A percentile compares a stretch with the other conserved stretches of the same genome.
Conservation (phyloP, 2,888 invertebrate species). For the Synanthedon vespiformis region DNA sequence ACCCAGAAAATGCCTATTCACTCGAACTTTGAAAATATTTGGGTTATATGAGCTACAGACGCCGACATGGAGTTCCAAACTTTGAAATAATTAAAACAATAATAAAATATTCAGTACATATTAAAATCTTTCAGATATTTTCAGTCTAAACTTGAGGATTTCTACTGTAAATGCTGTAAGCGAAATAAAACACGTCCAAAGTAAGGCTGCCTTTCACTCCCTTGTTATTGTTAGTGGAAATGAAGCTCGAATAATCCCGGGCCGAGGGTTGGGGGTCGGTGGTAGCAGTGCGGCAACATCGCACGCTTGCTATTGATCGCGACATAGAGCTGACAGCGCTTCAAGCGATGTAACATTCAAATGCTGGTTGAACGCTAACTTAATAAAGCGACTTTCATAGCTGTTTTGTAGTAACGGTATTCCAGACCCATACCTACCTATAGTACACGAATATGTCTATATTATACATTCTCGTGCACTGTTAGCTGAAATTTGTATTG, state of each 20-base stretch:
- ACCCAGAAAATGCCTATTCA: too few species aligned
- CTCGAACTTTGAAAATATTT: too few species aligned
- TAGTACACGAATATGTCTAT: background rate
- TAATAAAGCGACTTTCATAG: constrained; percentile 11
- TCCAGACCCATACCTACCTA: background rate
- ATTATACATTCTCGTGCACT: too few species aligned
- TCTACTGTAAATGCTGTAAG: too few species aligned
- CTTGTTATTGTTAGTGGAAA: constrained; percentile 1
- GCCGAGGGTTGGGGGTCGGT: constrained; percentile 8
- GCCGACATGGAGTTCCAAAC: too few species aligned
- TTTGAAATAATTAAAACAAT: too few species aligned
- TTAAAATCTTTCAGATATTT: too few species aligned
- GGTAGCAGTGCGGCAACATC: constrained; percentile 36
- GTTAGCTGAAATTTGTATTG: too few species aligned
- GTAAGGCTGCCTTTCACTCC: constrained; percentile 32
- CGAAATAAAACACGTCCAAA: constrained; percentile 10
- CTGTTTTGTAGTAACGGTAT: constrained; percentile 3
- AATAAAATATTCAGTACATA: too few species aligned
- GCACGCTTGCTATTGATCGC: constrained; percentile 50
- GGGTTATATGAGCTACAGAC: too few species aligned
- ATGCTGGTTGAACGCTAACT: constrained; percentile 5
- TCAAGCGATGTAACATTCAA: constrained; percentile 15
- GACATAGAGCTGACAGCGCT: constrained; percentile 19
- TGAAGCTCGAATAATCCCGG: too few species aligned
- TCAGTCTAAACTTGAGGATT: too few species aligned